These are phyloP conservation scores for Tinamus guttatus DNA, from an alignment of 2,113 vertebrate species.

Conservation along the genomic window DNA sequence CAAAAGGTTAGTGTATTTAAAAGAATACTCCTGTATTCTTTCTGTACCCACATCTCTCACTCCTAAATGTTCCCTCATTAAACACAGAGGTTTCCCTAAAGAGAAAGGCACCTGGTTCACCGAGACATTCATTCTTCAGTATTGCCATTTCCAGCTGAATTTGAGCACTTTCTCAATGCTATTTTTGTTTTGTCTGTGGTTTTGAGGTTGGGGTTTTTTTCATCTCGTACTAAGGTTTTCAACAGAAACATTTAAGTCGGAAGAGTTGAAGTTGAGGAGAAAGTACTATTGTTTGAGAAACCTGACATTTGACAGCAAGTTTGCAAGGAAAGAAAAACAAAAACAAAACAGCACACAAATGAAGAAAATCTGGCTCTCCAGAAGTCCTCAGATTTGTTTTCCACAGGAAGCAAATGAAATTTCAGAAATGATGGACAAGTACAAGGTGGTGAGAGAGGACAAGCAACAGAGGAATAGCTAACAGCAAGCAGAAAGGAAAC, in stretches of 20 bases:
- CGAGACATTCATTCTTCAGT: fast-evolving
- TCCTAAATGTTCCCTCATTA: neutral
- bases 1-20: neutral
- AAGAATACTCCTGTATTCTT: neutral
- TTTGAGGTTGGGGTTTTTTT: conserved; percentile 19
- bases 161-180: neutral
- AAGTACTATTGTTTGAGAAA: neutral
- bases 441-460: neutral
- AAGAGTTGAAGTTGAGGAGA: neutral
- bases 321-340: neutral
- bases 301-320: neutral
- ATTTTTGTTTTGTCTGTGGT: neutral
- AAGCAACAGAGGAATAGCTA: neutral
- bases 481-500: neutral
- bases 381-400: neutral
- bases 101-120: neutral
- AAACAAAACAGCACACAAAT: neutral
- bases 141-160: neutral
- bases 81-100: neutral
- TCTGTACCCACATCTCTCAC: neutral
- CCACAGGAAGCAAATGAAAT: neutral
- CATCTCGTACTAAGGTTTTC: neutral
- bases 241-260: neutral
- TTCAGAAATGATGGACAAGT: neutral
- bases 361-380: neutral